Conservation (phyloP, 2,888 invertebrate genomes). For the Drosophila histrio region DNA sequence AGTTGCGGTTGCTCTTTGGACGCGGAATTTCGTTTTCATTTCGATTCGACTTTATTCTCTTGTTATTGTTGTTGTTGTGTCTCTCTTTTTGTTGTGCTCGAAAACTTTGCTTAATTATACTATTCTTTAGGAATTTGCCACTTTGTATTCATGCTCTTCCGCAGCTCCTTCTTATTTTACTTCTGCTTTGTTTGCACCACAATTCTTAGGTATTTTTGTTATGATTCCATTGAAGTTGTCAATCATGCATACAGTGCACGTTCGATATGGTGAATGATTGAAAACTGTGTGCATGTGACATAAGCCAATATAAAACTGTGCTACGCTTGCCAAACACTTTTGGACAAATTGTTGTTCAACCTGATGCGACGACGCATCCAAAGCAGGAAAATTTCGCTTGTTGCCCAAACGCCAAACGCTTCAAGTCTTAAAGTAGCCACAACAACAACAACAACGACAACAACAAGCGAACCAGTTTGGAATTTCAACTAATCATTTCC, state of each 20-base stretch:
- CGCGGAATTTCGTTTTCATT: conserved; percentile 41
- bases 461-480: conserved; percentile 65
- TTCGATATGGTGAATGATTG: conserved; percentile 12
- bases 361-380: conserved; percentile 24
- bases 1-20: conserved; percentile 8
- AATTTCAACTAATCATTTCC: conserved; percentile 57
- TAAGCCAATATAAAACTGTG: conserved; percentile 13
- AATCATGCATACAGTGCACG: conserved; percentile 12
- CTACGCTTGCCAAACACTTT: conserved; percentile 25
- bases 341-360: conserved; percentile 31
- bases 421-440: conserved; percentile 21
- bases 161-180: neutral
- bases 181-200: conserved; percentile 19
- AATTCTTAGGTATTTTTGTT: conserved; percentile 19
- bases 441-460: no score
- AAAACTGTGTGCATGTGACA: conserved; percentile 13
- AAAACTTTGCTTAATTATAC: conserved; percentile 27
- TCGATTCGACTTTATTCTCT: conserved; percentile 24
- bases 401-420: conserved; percentile 7
- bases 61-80: neutral
- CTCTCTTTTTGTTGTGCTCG: conserved; percentile 6
- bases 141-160: conserved; percentile 17
- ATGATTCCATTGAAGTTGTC: conserved; percentile 1
- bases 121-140: conserved; percentile 22
- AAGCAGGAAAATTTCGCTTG: conserved; percentile 55